These are phyloP conservation scores for Strigamia crassipes DNA, from an alignment of 2,888 invertebrate species.

Conservation along the genomic window DNA sequence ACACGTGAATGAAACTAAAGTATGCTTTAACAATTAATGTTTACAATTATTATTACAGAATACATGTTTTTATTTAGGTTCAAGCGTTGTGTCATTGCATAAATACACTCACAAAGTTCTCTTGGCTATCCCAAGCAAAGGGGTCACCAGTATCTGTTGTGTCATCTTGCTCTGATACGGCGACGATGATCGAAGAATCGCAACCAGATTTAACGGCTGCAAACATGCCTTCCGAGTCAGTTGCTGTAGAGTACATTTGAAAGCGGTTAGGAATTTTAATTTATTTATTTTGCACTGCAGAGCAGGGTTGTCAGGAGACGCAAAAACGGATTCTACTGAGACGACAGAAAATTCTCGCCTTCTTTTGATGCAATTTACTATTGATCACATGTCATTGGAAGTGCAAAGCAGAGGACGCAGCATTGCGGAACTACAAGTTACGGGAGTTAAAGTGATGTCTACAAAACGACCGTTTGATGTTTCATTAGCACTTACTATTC, in stretches of 20 bases:
- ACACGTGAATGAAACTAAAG: slow-evolving; percentile 90
- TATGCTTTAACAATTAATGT: slow-evolving; percentile 57
- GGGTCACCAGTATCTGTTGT: not conserved
- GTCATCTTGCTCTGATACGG: slow-evolving; percentile 4
- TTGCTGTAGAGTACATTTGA: not conserved
- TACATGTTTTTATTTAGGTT: slow-evolving; percentile 7
- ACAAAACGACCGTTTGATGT: slow-evolving; percentile 76
- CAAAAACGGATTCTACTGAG: slow-evolving; percentile 5
- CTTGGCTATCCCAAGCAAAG: not conserved
- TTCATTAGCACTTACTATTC: slow-evolving; percentile 82
- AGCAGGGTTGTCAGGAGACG: slow-evolving; percentile 7
- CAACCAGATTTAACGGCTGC: not conserved
- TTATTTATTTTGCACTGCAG: not conserved
- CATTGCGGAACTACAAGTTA: slow-evolving; percentile 90
- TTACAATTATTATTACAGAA: not conserved
- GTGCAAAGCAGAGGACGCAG: slow-evolving; percentile 70
- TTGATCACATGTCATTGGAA: slow-evolving; percentile 81
- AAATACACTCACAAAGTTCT: slow-evolving; percentile 18
- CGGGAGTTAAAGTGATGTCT: slow-evolving; percentile 78
- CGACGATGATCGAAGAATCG: not conserved
- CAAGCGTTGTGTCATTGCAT: slow-evolving; percentile 37
- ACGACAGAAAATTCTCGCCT: slow-evolving; percentile 65
- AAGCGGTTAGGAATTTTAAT: not conserved
- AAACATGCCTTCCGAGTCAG: not conserved
- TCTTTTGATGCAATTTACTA: slow-evolving; percentile 81